Evolutionary conservation across 1,140 invertebrate species (phyloP), one percentile per base, ranked within the genome.

Genomic region (Drosophila rufa): DNA sequence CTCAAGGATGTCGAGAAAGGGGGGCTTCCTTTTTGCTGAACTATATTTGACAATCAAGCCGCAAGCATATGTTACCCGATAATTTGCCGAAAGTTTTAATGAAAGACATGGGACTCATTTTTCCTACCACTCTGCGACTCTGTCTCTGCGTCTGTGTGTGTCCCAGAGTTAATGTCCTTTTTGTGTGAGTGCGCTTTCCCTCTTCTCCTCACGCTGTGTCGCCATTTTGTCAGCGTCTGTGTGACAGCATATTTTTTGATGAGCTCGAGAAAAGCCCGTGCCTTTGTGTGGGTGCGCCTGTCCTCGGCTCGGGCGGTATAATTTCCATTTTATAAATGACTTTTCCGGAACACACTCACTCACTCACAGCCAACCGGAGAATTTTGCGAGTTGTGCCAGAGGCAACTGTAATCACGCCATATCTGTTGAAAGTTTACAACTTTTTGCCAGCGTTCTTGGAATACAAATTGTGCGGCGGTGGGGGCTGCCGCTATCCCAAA

Each of bases 1-100:
- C 70, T 75, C 74, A 76, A 65, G 70, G 33, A 75, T 33, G 43
- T 42, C 38, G 11, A 11, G 12, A 4, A 36, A 53, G n/a, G 15
- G 50, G 17, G 30, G 38, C 15, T 73, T 73, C 53, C 53, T 73
- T 74, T 68, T 73, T 50, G 45, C 46, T 74, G 70, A 74, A 74
- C 70, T 79, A 76, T 79, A 69, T 75, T 82, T 90, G 85, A 91
- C 81, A 90, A 90, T 91, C 85, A 85, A 84, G 89, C 90, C 84
- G 79, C 91, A 89, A 92, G 87, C 91, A 92, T 92, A 92, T 92
- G 91, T 92, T 92, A 92, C 91, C 91, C 91, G 91, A 92, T 92
- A 92, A 92, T 92, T 92, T 92, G 91, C 91, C 91, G 91, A 92
- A 92, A 92, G 91, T 92, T 92, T 92, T 92, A 92, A 92, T 92